Conservation (phyloP, 2,888 invertebrate species). For the Octonoba sinensis region DNA sequence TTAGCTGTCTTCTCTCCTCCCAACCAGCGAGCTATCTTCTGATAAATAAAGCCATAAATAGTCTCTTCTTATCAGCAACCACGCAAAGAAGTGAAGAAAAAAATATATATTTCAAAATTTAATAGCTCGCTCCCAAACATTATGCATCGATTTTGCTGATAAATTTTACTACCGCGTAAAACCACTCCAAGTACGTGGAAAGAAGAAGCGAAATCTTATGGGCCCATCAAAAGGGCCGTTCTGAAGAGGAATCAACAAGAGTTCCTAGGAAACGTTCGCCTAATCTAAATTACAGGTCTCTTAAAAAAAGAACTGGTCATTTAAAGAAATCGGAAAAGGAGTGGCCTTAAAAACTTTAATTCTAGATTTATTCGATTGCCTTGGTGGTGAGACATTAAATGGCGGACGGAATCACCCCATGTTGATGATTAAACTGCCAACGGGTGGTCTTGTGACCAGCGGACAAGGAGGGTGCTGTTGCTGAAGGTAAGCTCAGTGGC, state of each 20-base stretch:
- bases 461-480: too few species aligned
- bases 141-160: conserved; percentile 54
- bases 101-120: conserved; percentile 59
- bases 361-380: conserved; percentile 45
- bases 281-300: conserved; percentile 37
- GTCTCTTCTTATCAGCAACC: conserved; percentile 36
- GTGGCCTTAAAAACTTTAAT: conserved; percentile 50
- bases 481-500: too few species aligned
- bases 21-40: not conserved
- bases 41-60: conserved; percentile 62
- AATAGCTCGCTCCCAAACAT: conserved; percentile 36
- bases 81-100: conserved; percentile 8
- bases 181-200: conserved; percentile 6
- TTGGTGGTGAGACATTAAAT: conserved; percentile 28
- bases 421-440: conserved; percentile 20
- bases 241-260: conserved; percentile 2
- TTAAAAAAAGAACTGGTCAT: conserved; percentile 43
- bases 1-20: too few species aligned
- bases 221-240: conserved; percentile 47
- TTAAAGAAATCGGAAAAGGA: conserved; percentile 33
- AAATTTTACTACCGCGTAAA: conserved; percentile 49
- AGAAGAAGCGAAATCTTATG: conserved; percentile 6
- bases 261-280: conserved; percentile 13
- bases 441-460: conserved; percentile 16
- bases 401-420: not conserved